Evolutionary conservation across 2,888 invertebrate species (phyloP), one percentile per base, ranked within the genome.

Genomic region (Andrena bucephala): DNA sequence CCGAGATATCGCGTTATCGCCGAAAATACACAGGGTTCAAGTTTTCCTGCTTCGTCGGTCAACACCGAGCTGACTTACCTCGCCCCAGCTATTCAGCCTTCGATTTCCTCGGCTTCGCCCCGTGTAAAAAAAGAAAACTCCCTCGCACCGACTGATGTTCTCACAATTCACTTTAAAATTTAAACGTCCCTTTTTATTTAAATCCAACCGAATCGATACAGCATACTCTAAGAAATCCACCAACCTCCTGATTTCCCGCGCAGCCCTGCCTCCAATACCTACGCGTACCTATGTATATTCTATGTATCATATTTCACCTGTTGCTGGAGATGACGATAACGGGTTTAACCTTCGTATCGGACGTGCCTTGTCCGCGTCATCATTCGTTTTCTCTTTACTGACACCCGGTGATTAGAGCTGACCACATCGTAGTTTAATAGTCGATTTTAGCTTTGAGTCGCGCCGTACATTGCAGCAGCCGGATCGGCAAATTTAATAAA

Each of bases 101-200:
- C 36, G 48, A 42, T 59, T 8, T 63, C 65, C 36, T 36, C 24
- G 20, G 62, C 50, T 63, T 50, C 31, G 4, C 24, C 8, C 54
- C 24, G 24, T 3, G 24, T 20, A 1, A 54, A 20, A 54, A 20
- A 8, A n/a, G 2, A 5, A 5, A 24, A 8, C 20, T 20, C 54
- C 24, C 54, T 10, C 24, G 42, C 20, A 27, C 1, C 2, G 8
- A 2, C 20, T 0, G 7, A 0, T n/a, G 2, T 27, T 10, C 57
- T 57, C 1, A 10, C 24, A 10, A 57, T 42, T 42, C 42, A 4
- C 10, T 13, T 27, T 27, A 10, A 10, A 33, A 62, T 63, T 88
- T 88, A 86, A 90, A 90, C 89, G 90, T 86, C 90, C 90, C 88
- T 86, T 90, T 92, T 92, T 92, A 89, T 91, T 92, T 85, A 80